These are phyloP conservation scores for Empis stercorea DNA, from an alignment of 2,888 invertebrate genomes.

Conservation along the genomic window DNA sequence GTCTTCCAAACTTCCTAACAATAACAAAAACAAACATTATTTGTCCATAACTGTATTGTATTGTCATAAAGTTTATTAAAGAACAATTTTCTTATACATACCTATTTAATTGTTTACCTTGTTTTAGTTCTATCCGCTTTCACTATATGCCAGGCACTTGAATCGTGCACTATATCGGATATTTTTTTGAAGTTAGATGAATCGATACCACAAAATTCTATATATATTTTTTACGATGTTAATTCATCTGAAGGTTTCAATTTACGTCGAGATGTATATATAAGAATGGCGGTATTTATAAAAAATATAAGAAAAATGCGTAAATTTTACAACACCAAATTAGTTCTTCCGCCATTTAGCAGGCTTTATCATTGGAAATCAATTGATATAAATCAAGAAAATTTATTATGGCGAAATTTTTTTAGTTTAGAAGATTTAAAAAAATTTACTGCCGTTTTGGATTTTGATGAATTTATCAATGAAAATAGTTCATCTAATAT, in stretches of 20 bases:
- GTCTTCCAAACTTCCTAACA: too few relatives aligned
- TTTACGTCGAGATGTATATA: slow-evolving; percentile 87
- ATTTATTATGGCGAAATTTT: slow-evolving; percentile 68
- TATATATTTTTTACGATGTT: slow-evolving; percentile 79
- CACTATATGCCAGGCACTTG: too few relatives aligned
- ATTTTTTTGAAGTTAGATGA: too few relatives aligned
- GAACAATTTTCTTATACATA: too few relatives aligned
- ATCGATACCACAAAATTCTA: slow-evolving; percentile 12
- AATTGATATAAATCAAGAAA: slow-evolving; percentile 41
- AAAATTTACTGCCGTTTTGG: slow-evolving; percentile 63
- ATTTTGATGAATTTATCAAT: slow-evolving; percentile 66
- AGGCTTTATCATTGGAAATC: slow-evolving; percentile 82
- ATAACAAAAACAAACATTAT: too few relatives aligned
- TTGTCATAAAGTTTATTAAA: too few relatives aligned
- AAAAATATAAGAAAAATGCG: slow-evolving; percentile 47
- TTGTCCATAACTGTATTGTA: too few relatives aligned
- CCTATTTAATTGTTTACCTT: too few relatives aligned
- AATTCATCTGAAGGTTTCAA: slow-evolving; percentile 97
- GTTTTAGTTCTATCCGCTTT: too few relatives aligned
- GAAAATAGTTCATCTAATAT: slow-evolving; percentile 36
- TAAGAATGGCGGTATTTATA: slow-evolving; percentile 78
- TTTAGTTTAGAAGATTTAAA: slow-evolving; percentile 72
- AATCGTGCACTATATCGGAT: too few relatives aligned
- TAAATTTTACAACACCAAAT: slow-evolving; percentile 39
- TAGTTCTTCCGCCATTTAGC: slow-evolving; percentile 89